These are phyloP conservation scores for Chaetops frenatus DNA, from an alignment of 2,113 vertebrate species.

Conservation along the genomic window DNA sequence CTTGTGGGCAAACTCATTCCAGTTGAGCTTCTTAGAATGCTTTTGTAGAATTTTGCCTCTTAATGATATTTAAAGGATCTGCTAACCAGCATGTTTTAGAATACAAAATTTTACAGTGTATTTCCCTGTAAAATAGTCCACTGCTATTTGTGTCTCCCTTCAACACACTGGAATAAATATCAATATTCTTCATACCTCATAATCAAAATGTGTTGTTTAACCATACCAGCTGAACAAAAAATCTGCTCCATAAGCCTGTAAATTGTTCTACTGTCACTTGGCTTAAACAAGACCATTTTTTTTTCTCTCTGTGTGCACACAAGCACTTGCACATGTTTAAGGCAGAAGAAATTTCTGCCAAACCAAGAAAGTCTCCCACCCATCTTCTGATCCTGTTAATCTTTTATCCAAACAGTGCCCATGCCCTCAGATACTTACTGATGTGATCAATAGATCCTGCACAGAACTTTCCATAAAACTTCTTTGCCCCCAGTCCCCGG, in stretches of 20 bases:
- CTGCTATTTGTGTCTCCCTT: background rate
- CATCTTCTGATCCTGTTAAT: background rate
- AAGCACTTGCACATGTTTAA: rapidly evolving
- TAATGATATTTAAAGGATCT: background rate
- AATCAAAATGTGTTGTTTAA: background rate
- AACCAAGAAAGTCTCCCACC: background rate
- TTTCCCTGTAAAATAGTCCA: background rate
- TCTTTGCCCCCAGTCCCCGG: slow-evolving; percentile 91
- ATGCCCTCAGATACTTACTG: slow-evolving; percentile 79
- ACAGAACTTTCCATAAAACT: slow-evolving; percentile 97
- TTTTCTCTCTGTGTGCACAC: background rate
- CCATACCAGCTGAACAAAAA: background rate
- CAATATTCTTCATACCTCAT: background rate
- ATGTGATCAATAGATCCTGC: slow-evolving; percentile 97
- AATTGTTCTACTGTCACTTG: background rate
- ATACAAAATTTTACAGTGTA: background rate
- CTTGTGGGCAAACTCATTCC: background rate
- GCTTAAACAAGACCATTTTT: background rate
- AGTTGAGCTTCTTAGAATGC: background rate
- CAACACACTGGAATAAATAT: background rate
- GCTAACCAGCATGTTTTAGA: background rate
- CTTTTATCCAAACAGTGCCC: background rate
- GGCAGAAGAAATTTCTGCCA: background rate
- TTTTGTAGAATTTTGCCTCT: background rate
- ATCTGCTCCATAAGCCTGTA: background rate